Evolutionary conservation across 2,888 invertebrate species (phyloP).

Genomic region (Melinopterus prodromus): DNA sequence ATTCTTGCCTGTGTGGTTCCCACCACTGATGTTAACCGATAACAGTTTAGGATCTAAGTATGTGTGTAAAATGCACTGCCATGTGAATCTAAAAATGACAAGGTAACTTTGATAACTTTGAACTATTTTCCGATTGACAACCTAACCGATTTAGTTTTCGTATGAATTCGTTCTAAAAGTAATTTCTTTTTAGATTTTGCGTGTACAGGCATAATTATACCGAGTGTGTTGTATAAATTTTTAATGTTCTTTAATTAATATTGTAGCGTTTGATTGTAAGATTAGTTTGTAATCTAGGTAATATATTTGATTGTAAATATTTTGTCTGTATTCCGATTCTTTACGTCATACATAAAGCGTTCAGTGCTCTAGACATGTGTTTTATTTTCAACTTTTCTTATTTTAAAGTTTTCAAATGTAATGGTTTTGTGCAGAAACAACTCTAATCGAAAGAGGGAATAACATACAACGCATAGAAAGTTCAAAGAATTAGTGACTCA

Average conservation of each 20-base stretch:
- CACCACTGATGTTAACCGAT: conserved; percentile 37
- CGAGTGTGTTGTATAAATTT: conserved; percentile 13
- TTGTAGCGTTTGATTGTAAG: neutral
- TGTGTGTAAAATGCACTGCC: conserved; percentile 53
- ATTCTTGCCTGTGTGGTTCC: neutral
- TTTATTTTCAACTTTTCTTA: too few species aligned
- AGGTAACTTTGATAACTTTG: neutral
- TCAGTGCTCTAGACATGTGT: conserved; percentile 52
- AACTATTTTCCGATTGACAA: neutral
- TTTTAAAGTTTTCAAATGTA: too few species aligned
- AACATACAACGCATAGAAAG: too few species aligned
- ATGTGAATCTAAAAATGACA: conserved; percentile 42
- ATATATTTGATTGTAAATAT: neutral
- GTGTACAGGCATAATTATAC: conserved; percentile 32
- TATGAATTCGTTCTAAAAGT: neutral
- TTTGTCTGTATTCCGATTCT: conserved; percentile 34
- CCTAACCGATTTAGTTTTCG: neutral
- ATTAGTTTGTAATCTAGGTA: neutral
- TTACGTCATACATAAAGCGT: conserved; percentile 52
- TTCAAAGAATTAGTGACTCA: too few species aligned
- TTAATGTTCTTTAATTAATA: conserved; percentile 6
- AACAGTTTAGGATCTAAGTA: conserved; percentile 45
- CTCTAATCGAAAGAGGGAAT: too few species aligned
- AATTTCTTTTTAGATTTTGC: conserved; percentile 32
- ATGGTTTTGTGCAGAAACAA: too few species aligned